A percentile compares a stretch with the other conserved stretches of the same genome.
Conservation (phyloP, 2,113 vertebrate genomes). For the Lontra canadensis region DNA sequence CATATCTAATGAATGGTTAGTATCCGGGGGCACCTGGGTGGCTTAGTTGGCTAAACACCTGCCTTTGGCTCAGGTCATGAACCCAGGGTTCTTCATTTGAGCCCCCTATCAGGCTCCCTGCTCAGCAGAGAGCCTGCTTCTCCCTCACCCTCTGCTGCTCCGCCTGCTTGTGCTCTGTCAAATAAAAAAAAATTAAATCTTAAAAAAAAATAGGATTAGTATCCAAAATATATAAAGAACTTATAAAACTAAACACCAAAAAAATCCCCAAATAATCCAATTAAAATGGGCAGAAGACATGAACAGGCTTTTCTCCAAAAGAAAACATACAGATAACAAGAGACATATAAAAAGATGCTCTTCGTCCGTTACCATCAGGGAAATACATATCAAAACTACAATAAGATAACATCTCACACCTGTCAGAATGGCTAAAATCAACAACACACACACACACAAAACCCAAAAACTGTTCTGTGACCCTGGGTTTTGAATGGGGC, state of each 20-base stretch:
- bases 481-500: background rate
- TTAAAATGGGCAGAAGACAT: background rate
- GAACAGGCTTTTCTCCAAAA: background rate
- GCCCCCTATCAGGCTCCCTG: too few species aligned
- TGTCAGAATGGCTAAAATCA: background rate
- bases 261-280: background rate
- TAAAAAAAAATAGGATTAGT: too few species aligned
- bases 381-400: background rate
- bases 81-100: too few species aligned
- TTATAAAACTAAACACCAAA: background rate
- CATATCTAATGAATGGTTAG: too few species aligned
- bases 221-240: too few species aligned
- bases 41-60: too few species aligned
- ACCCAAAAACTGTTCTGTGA: background rate
- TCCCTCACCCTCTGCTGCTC: too few species aligned
- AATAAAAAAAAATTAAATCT: too few species aligned
- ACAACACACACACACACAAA: background rate
- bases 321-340: background rate
- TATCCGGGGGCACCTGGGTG: too few species aligned
- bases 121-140: too few species aligned
- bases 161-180: too few species aligned
- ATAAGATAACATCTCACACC: background rate
- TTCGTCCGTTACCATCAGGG: background rate
- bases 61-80: too few species aligned
- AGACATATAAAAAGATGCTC: background rate